Percentiles rank a stretch among this genome's conserved stretches.
These are phyloP conservation scores for Zygaena filipendulae DNA, from an alignment of 2,888 invertebrate species.

Conservation along the genomic window DNA sequence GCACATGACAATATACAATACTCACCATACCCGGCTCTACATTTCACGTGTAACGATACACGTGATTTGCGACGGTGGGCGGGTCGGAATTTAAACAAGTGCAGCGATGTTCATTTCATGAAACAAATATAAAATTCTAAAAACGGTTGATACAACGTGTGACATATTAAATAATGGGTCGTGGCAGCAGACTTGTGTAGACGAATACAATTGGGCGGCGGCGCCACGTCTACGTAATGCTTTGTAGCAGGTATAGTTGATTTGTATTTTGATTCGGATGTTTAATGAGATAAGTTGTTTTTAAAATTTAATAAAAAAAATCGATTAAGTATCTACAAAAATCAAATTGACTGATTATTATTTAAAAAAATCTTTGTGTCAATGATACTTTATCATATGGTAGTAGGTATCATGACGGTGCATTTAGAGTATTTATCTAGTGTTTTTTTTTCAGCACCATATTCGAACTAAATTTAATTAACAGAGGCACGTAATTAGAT, in stretches of 20 bases:
- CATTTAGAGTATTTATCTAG: too few species aligned
- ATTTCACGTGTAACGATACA: constrained; percentile 20
- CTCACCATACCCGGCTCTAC: constrained; percentile 19
- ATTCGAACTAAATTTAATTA: too few species aligned
- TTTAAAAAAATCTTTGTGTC: too few species aligned
- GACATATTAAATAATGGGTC: constrained; percentile 43
- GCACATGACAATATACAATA: constrained; percentile 24
- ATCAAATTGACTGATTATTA: too few species aligned
- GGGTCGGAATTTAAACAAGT: background rate
- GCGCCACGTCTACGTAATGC: constrained; percentile 48
- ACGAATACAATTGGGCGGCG: constrained; percentile 43
- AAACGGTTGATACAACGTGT: constrained; percentile 25
- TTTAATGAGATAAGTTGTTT: constrained; percentile 42
- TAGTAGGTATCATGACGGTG: too few species aligned
- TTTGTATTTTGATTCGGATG: too few species aligned
- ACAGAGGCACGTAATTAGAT: too few species aligned
- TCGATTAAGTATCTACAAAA: too few species aligned
- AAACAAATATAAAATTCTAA: constrained; percentile 20
- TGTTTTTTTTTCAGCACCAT: too few species aligned
- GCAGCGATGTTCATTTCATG: constrained; percentile 2
- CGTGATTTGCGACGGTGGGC: constrained; percentile 6
- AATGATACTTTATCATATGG: too few species aligned
- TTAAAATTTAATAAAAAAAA: background rate
- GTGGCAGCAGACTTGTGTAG: constrained; percentile 49
- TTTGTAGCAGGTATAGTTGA: too few species aligned